phyloP scores from a whole-genome alignment of 2,797 vertebrate genomes.

The Sebastes iracundus region DNA sequence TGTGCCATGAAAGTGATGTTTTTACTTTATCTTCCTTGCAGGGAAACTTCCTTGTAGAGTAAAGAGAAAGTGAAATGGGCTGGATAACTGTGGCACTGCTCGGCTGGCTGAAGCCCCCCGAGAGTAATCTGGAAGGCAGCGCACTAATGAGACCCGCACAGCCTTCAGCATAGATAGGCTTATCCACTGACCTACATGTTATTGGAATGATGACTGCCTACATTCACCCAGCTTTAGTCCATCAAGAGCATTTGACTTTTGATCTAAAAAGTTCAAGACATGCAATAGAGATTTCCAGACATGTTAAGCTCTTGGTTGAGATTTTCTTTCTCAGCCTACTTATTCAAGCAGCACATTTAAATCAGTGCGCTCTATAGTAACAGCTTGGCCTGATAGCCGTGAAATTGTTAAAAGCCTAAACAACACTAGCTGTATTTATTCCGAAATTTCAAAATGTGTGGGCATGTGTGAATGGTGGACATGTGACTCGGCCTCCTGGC shows the following conservation, averaged over 20 bases:
- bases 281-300: constrained; percentile 51
- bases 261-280: constrained; percentile 45
- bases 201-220: constrained; percentile 53
- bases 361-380: not conserved
- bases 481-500: constrained; percentile 63
- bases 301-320: constrained; percentile 51
- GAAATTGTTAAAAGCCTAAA: constrained; percentile 1
- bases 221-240: constrained; percentile 38
- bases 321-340: constrained; percentile 59
- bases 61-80: constrained; percentile 18
- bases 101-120: constrained; percentile 10
- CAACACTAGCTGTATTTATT: constrained; percentile 32
- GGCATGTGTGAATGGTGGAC: constrained; percentile 47
- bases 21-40: not conserved
- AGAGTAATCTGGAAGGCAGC: constrained; percentile 57
- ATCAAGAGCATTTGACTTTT: constrained; percentile 53
- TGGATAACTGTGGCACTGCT: constrained; percentile 3
- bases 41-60: not conserved
- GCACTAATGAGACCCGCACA: constrained; percentile 58
- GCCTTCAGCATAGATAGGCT: constrained; percentile 60
- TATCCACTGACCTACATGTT: constrained; percentile 77
- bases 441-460: constrained; percentile 40
- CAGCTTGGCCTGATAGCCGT: constrained; percentile 1
- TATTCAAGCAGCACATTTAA: constrained; percentile 39
- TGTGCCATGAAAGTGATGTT: not conserved